phyloP scores from a whole-genome alignment of 2,113 vertebrate species.

The Nyctibius bracteatus region DNA sequence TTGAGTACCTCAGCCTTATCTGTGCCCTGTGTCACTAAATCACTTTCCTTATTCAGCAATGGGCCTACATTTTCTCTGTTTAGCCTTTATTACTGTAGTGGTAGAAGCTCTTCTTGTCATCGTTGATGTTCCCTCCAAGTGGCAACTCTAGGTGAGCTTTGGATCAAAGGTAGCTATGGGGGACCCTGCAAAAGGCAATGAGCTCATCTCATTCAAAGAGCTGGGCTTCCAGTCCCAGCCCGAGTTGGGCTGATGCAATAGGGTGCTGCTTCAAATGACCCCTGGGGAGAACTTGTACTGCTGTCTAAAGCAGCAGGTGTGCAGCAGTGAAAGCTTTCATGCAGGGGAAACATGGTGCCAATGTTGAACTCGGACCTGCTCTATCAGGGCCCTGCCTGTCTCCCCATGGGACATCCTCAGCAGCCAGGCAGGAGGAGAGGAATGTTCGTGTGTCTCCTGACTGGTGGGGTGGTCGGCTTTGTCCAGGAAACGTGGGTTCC shows the following conservation, averaged over 20 bases:
- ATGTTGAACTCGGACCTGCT: neutral
- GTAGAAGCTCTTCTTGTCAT: neutral
- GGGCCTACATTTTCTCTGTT: neutral
- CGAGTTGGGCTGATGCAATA: neutral
- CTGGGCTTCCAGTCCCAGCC: neutral
- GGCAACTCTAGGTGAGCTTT: neutral
- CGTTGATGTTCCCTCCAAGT: neutral
- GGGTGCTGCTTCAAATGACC: neutral
- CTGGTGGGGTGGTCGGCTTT: neutral
- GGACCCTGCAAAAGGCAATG: neutral
- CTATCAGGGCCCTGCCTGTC: neutral
- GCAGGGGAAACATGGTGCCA: neutral
- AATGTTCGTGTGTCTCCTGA: neutral
- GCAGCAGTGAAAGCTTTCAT: neutral
- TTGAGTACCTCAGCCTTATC: neutral
- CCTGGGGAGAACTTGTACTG: neutral
- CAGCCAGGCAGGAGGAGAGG: neutral
- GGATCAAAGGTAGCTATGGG: neutral
- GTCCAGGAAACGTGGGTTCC: neutral
- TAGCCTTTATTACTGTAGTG: neutral
- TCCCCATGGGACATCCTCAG: neutral
- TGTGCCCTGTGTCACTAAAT: neutral
- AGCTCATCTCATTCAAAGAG: neutral
- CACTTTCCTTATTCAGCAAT: neutral
- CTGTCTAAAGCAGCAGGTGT: neutral